Evolutionary conservation across 2,888 invertebrate genomes (phyloP).

Genomic region (Nomada goodeniana): DNA sequence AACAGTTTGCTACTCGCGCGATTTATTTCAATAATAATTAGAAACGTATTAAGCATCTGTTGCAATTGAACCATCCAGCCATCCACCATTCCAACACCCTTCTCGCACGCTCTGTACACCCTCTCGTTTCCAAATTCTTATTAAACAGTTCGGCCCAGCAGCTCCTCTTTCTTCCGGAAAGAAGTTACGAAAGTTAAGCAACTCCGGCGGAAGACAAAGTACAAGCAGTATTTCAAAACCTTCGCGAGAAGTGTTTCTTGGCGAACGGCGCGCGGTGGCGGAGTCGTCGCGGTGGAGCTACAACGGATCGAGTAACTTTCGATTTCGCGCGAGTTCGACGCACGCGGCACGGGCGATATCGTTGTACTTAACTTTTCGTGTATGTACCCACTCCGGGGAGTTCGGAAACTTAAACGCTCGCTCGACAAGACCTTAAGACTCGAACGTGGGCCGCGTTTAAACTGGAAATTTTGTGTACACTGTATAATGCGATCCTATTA

Average conservation of each 20-base stretch:
- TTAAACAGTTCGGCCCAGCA: neutral
- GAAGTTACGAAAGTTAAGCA: neutral
- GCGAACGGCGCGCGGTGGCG: neutral
- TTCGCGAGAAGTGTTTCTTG: neutral
- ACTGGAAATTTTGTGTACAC: constrained; percentile 79
- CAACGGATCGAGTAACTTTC: constrained; percentile 21
- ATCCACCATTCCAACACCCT: too few species aligned
- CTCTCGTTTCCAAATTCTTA: neutral
- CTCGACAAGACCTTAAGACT: constrained; percentile 62
- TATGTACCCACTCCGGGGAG: constrained; percentile 7
- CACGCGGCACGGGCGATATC: constrained; percentile 35
- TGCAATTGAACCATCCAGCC: too few species aligned
- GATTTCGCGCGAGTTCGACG: constrained; percentile 22
- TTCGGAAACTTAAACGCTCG: constrained; percentile 63
- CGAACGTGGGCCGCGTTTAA: constrained; percentile 72
- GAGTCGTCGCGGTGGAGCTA: constrained; percentile 19
- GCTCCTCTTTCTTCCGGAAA: neutral
- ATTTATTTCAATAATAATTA: too few species aligned
- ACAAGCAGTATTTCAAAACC: constrained; percentile 1
- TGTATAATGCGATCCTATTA: constrained; percentile 81
- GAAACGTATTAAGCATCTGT: too few species aligned
- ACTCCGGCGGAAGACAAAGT: neutral
- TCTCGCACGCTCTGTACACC: too few species aligned
- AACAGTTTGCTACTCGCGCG: too few species aligned
- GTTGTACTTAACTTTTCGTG: constrained; percentile 53